Evolutionary conservation across 2,888 invertebrate species (phyloP), one percentile per base, ranked within the genome.

Genomic region (Drosophila hamatofila): DNA sequence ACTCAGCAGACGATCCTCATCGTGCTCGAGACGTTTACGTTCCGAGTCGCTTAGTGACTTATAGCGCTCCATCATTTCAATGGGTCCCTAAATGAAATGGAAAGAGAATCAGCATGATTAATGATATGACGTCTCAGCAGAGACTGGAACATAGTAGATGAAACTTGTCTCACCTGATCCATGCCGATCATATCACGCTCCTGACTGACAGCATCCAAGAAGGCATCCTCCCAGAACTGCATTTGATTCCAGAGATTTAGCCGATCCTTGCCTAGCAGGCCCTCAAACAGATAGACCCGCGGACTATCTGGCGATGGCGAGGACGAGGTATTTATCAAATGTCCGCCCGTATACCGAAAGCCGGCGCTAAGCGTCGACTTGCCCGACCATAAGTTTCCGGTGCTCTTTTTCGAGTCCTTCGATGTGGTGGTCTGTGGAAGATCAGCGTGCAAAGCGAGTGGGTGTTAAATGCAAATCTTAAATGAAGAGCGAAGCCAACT

Each of bases 141-240:
- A 16, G 8, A 21, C 9, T 7, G 18, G 5, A 37, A 5, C 18
- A 5, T 1, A 48, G 4, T 5, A 21, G 8, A 5, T n/a, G 14
- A 0, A 6, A 1, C 25, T 27, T 3, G 1, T 61, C 83, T 78
- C 81, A 94, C 94, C 92, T 99, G 99, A 94, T 99, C 99, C 99
- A 99, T 99, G 61, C 99, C 98, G 81, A 99, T 97, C 95, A 99
- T 98, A 91, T 99, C 99, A 25, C 99, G 94, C 92, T 99, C 99
- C 93, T 99, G 99, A 9, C 95, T 95, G 2, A 99, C 99, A 0
- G 99, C 98, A 93, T 99, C 99, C 63, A 99, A 94, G 92, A 99
- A 99, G 0, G 98, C 97, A 92, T 99, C 99, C 92, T 99, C 99
- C 99, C 99, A 99, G 93, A 99, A 99, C 91, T 98, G 98, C 97